These are phyloP conservation scores for Diaphora mendica DNA, from an alignment of 2,888 invertebrate species.

Conservation along the genomic window DNA sequence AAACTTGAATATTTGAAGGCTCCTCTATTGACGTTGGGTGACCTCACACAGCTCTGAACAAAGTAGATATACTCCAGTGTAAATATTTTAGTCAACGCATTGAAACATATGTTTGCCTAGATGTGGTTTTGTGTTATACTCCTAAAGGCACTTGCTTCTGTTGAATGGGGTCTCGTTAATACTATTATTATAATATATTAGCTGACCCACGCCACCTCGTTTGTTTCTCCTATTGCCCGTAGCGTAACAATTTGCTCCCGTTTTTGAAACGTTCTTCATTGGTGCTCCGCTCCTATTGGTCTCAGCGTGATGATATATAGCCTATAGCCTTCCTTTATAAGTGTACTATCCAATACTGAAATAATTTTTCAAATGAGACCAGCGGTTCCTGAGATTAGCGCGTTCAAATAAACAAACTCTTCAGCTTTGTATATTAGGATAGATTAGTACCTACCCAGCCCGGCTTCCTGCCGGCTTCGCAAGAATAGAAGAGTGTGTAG, in stretches of 20 bases:
- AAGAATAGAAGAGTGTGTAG: neutral
- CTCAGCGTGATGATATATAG: no score
- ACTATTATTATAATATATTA: neutral
- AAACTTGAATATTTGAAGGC: conserved; percentile 23
- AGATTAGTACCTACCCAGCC: neutral
- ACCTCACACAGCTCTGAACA: conserved; percentile 5
- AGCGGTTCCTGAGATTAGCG: no score
- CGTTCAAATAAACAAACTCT: no score
- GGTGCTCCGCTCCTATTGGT: no score
- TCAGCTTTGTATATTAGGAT: no score
- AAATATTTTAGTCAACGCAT: conserved; percentile 12
- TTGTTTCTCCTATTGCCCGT: no score
- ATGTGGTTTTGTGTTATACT: conserved; percentile 9
- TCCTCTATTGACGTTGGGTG: conserved; percentile 10
- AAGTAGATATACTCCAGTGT: neutral
- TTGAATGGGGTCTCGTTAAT: conserved; percentile 2
- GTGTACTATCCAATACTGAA: no score
- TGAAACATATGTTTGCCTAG: conserved; percentile 14
- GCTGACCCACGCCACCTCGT: no score
- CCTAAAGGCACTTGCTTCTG: conserved; percentile 11
- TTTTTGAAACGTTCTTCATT: no score
- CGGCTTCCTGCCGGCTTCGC: neutral
- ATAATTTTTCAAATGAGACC: no score
- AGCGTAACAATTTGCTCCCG: no score
- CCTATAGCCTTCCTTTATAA: no score